Percentiles rank a stretch among this genome's conserved stretches.
Conservation (phyloP, 2,888 invertebrate species). For the Lithophane ornitopus region DNA sequence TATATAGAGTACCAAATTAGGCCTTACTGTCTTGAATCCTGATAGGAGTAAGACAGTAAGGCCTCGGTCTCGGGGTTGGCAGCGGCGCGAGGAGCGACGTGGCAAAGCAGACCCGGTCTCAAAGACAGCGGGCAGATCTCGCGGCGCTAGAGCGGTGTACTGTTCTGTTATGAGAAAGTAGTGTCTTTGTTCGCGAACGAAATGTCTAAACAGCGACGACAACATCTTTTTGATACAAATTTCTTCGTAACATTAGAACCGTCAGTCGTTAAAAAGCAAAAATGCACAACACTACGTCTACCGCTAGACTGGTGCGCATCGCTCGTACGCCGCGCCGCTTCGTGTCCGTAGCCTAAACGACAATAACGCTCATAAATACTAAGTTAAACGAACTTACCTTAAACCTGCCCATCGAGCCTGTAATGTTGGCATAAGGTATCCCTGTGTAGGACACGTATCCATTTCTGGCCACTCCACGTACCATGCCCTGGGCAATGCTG, state of each 20-base stretch:
- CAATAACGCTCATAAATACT: background rate
- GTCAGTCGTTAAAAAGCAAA: too few relatives aligned
- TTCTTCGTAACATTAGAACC: too few relatives aligned
- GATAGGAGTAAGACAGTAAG: too few relatives aligned
- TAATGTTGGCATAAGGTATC: conserved; percentile 81
- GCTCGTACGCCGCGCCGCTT: too few relatives aligned
- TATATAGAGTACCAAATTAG: too few relatives aligned
- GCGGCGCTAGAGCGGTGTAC: background rate
- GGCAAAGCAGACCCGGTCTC: background rate
- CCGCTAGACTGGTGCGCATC: too few relatives aligned
- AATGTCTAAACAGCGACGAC: background rate
- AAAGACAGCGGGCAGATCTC: background rate
- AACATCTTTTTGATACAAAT: too few relatives aligned
- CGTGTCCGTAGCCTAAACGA: background rate
- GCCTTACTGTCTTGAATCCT: too few relatives aligned
- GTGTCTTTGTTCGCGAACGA: background rate
- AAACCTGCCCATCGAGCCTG: conserved; percentile 71
- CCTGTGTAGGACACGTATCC: conserved; percentile 82
- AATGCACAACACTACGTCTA: too few relatives aligned
- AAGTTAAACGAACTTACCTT: conserved; percentile 73
- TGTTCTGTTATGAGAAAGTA: background rate
- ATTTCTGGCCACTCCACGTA: conserved; percentile 75
- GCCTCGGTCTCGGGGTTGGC: too few relatives aligned
- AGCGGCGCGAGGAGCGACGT: too few relatives aligned
- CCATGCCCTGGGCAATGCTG: conserved; percentile 79